Evolutionary conservation across 2,888 invertebrate species (phyloP).

Genomic region (Lasioglossum malachurum): DNA sequence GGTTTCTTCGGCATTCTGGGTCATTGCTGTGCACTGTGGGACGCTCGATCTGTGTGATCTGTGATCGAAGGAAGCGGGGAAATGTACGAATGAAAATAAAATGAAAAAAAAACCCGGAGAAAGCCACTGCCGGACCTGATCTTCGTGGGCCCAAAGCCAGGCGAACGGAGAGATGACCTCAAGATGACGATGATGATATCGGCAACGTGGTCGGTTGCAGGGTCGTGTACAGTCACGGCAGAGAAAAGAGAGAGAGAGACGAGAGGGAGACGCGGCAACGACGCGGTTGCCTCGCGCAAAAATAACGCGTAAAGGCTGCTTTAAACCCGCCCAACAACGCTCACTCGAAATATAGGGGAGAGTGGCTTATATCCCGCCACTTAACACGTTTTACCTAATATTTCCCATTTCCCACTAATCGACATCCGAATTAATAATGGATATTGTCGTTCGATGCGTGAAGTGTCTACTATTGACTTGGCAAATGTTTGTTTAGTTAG

Average conservation of each 20-base stretch:
- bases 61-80: constrained; percentile 31
- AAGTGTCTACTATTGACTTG: not conserved
- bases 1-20: not conserved
- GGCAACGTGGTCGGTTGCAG: constrained; percentile 71
- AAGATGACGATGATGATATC: constrained; percentile 68
- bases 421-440: not conserved
- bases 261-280: constrained; percentile 74
- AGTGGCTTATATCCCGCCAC: not conserved
- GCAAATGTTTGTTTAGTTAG: not conserved
- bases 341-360: constrained; percentile 63
- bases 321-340: constrained; percentile 69
- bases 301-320: constrained; percentile 77
- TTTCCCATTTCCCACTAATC: not conserved
- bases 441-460: not conserved
- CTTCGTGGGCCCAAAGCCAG: constrained; percentile 57
- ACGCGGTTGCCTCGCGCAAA: constrained; percentile 75
- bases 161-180: constrained; percentile 68
- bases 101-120: constrained; percentile 4
- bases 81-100: constrained; percentile 34
- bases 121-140: constrained; percentile 55
- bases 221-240: constrained; percentile 49
- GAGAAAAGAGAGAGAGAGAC: constrained; percentile 36
- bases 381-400: not conserved
- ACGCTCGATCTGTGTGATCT: constrained; percentile 8
- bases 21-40: not conserved